phyloP scores from a whole-genome alignment of 2,113 vertebrate genomes.

The Dromiciops gliroides region DNA sequence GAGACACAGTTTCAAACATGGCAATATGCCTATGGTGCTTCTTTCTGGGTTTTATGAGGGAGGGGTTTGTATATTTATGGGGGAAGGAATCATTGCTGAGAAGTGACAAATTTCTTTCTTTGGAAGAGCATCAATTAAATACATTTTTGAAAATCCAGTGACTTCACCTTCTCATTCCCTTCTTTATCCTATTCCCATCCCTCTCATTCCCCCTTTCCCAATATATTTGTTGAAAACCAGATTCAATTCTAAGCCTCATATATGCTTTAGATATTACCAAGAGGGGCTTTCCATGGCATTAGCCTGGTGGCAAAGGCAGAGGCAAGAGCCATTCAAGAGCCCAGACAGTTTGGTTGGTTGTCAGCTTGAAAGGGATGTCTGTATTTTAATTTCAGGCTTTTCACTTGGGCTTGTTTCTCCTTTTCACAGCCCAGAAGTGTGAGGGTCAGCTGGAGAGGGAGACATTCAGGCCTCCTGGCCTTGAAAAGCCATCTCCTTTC shows the following conservation, averaged over 20 bases:
- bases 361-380: background rate
- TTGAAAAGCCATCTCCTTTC: background rate
- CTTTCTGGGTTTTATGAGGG: background rate
- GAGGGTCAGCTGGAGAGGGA: background rate
- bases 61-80: background rate
- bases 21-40: background rate
- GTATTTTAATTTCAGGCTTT: background rate
- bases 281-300: background rate
- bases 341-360: background rate
- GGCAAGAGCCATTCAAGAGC: background rate
- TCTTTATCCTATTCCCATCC: background rate
- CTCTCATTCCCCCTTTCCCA: background rate
- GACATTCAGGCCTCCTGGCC: background rate
- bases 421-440: background rate
- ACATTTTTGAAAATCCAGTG: background rate
- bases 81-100: background rate
- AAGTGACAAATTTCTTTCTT: background rate
- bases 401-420: background rate
- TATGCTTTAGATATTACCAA: background rate
- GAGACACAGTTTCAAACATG: background rate
- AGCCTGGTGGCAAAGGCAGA: constrained; percentile 7
- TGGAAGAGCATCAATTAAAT: background rate
- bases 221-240: background rate
- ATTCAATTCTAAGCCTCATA: background rate
- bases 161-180: background rate